Percentiles rank a stretch among this genome's conserved stretches.
Evolutionary conservation across 2,888 invertebrate species (phyloP).

Genomic region (Oxyscelio sp.): DNA sequence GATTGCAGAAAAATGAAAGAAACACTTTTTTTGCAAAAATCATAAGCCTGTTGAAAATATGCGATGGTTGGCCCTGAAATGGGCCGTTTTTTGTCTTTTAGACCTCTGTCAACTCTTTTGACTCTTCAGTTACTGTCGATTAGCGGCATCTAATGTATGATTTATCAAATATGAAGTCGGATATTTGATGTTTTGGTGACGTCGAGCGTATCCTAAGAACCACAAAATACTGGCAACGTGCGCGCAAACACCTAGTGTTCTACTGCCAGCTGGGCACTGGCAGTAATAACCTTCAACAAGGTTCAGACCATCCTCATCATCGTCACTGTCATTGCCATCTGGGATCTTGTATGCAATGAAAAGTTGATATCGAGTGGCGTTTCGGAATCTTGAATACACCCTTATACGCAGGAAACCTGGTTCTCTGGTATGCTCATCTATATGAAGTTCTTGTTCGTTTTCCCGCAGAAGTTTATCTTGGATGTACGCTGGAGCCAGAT

Average conservation of each 20-base stretch:
- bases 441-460: slow-evolving; percentile 51
- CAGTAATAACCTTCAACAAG: slow-evolving; percentile 22
- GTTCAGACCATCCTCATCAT: slow-evolving; percentile 20
- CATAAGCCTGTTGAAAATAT: no score
- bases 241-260: slow-evolving; percentile 32
- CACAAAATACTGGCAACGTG: no score
- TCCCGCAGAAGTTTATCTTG: slow-evolving; percentile 57
- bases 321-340: slow-evolving; percentile 11
- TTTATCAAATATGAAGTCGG: slow-evolving; percentile 27
- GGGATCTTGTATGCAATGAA: slow-evolving; percentile 25
- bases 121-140: neutral
- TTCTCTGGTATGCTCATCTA: slow-evolving; percentile 43
- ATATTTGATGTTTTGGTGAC: slow-evolving; percentile 41
- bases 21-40: no score
- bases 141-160: slow-evolving; percentile 26
- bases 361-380: slow-evolving; percentile 42
- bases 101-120: neutral
- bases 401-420: slow-evolving; percentile 52
- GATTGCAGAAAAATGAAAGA: no score
- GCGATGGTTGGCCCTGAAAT: slow-evolving; percentile 23
- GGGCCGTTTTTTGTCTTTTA: slow-evolving; percentile 9
- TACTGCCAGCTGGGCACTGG: slow-evolving; percentile 15
- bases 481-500: slow-evolving; percentile 54
- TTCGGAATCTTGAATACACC: slow-evolving; percentile 43
- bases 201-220: slow-evolving; percentile 31